Evolutionary conservation across 2,113 vertebrate species (phyloP).

Genomic region (Tenebrosternarchus preto): DNA sequence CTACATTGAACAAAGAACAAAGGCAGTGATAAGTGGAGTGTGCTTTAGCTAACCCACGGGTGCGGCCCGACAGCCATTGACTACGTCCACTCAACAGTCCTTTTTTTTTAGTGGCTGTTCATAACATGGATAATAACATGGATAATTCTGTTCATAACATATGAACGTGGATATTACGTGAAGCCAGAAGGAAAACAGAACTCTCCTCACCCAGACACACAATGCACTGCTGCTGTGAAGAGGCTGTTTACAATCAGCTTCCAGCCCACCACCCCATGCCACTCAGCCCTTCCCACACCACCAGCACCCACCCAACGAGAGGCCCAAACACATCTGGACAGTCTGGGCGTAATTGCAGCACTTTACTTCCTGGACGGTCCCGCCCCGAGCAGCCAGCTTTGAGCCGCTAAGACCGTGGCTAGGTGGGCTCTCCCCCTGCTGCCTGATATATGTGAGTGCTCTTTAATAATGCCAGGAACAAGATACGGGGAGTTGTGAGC

Average conservation of each 20-base stretch:
- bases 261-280: neutral
- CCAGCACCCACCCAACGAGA: too few relatives aligned
- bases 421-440: neutral
- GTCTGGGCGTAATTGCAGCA: neutral
- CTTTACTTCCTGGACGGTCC: neutral
- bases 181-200: conserved; percentile 41
- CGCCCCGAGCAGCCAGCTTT: neutral
- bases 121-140: conserved; percentile 19
- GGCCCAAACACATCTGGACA: neutral
- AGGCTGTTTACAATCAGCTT: neutral
- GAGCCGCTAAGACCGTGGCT: neutral
- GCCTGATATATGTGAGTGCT: neutral
- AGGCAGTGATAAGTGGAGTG: neutral
- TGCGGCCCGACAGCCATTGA: conserved; percentile 6
- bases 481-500: neutral
- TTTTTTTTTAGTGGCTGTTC: conserved; percentile 4
- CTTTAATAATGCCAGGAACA: neutral
- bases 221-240: conserved; percentile 18
- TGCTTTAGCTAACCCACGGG: conserved; percentile 1
- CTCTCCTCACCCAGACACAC: conserved; percentile 24
- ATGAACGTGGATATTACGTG: conserved; percentile 36
- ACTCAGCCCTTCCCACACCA: too few relatives aligned
- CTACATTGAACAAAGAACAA: conserved; percentile 24
- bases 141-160: conserved; percentile 11
- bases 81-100: conserved; percentile 8